A percentile compares a stretch with the other conserved stretches of the same genome.
These are phyloP conservation scores for Cephus pulcher DNA, from an alignment of 2,888 invertebrate species.

Conservation along the genomic window DNA sequence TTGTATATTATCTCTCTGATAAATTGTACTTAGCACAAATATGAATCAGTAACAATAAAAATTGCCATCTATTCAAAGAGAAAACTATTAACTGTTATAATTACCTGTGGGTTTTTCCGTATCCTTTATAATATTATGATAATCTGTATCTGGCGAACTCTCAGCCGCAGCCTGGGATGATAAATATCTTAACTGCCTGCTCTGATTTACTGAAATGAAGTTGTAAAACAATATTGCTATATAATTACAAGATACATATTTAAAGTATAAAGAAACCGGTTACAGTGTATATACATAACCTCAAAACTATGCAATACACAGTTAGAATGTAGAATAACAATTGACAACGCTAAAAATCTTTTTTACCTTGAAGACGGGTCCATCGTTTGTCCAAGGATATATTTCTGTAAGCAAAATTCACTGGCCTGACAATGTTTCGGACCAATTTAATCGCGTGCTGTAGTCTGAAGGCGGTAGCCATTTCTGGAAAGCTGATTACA, in stretches of 20 bases:
- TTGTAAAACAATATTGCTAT: not conserved
- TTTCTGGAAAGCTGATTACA: conserved; percentile 27
- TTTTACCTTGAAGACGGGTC: conserved; percentile 40
- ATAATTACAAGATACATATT: no score
- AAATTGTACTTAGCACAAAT: no score
- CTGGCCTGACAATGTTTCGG: conserved; percentile 44
- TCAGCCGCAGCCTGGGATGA: conserved; percentile 60
- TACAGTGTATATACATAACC: conserved; percentile 23
- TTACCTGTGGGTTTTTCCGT: conserved; percentile 72
- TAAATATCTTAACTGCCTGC: conserved; percentile 35
- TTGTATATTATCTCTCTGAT: not conserved
- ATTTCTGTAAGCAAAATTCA: conserved; percentile 34
- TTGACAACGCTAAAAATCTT: conserved; percentile 11
- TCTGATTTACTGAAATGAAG: conserved; percentile 28
- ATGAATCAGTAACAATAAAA: not conserved
- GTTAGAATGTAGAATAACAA: not conserved
- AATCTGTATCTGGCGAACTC: conserved; percentile 62
- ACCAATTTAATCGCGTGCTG: conserved; percentile 47
- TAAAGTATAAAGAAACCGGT: not conserved
- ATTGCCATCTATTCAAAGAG: no score
- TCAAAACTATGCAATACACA: conserved; percentile 13
- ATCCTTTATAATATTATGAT: conserved; percentile 73
- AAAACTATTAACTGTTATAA: not conserved
- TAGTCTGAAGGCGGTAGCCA: conserved; percentile 52
- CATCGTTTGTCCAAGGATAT: conserved; percentile 33